Percentiles rank a stretch among this genome's conserved stretches.
phyloP scores from a whole-genome alignment of 1,140 invertebrate species.

The Cardiocondyla obscurior region DNA sequence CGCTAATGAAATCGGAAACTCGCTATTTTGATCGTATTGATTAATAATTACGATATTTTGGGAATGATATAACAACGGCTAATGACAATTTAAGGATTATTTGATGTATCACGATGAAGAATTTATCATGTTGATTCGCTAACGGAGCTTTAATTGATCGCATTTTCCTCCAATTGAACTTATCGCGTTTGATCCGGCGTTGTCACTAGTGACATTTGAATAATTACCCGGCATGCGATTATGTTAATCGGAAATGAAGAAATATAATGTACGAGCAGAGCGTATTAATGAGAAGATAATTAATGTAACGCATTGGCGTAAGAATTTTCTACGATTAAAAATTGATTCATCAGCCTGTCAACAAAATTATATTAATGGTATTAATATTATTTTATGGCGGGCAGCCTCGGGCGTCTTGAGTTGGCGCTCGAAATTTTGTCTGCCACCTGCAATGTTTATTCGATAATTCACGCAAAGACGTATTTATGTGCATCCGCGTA shows the following conservation, averaged over 20 bases:
- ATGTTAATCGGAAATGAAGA: neutral
- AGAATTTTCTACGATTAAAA: neutral
- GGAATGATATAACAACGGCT: conserved; percentile 6
- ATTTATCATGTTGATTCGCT: conserved; percentile 10
- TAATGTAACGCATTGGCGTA: neutral
- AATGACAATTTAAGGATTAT: conserved; percentile 9
- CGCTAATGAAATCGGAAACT: conserved; percentile 25
- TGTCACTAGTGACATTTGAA: neutral
- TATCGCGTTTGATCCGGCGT: neutral
- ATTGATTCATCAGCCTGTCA: neutral
- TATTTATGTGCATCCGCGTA: conserved; percentile 21
- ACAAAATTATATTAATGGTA: neutral
- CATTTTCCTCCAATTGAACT: neutral
- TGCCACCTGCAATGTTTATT: neutral
- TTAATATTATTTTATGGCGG: neutral
- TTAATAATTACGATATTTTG: conserved; percentile 4
- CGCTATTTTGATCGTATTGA: neutral
- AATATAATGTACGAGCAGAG: neutral
- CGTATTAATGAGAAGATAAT: neutral
- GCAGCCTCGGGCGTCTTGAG: neutral
- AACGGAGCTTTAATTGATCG: neutral
- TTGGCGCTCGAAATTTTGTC: neutral
- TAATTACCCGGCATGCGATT: neutral
- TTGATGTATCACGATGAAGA: conserved; percentile 15
- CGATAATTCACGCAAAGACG: conserved; percentile 26